Evolutionary conservation across 2,888 invertebrate genomes (phyloP).

Genomic region (Erannis defoliaria): DNA sequence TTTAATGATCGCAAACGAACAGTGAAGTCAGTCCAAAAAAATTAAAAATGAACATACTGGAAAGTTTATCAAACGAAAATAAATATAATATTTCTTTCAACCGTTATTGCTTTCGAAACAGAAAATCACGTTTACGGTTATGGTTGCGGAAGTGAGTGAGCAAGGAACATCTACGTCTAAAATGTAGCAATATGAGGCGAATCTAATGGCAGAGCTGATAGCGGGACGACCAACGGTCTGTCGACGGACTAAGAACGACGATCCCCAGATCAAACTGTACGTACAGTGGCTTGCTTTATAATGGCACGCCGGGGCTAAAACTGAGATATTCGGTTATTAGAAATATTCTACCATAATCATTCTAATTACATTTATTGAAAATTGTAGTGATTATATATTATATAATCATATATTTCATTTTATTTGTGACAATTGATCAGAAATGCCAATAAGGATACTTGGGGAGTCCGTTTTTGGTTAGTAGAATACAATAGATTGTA

Average conservation of each 20-base stretch:
- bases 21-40: neutral
- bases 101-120: neutral
- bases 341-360: too few species aligned
- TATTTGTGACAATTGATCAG: too few species aligned
- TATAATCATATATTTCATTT: too few species aligned
- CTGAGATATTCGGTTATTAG: neutral
- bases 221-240: slow-evolving; percentile 5
- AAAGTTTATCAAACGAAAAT: neutral
- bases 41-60: neutral
- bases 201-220: slow-evolving; percentile 21
- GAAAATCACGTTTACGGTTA: slow-evolving; percentile 11
- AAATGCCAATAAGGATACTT: too few species aligned
- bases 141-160: slow-evolving; percentile 14
- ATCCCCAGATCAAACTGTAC: neutral
- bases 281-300: neutral
- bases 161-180: neutral
- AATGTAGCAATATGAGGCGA: slow-evolving; percentile 13
- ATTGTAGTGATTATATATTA: too few species aligned
- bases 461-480: too few species aligned
- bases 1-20: neutral
- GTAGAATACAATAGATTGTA: too few species aligned
- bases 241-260: slow-evolving; percentile 23
- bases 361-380: too few species aligned
- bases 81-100: slow-evolving; percentile 1
- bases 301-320: neutral